These are phyloP conservation scores for Noctua janthe DNA, from an alignment of 2,888 invertebrate genomes.

Conservation along the genomic window DNA sequence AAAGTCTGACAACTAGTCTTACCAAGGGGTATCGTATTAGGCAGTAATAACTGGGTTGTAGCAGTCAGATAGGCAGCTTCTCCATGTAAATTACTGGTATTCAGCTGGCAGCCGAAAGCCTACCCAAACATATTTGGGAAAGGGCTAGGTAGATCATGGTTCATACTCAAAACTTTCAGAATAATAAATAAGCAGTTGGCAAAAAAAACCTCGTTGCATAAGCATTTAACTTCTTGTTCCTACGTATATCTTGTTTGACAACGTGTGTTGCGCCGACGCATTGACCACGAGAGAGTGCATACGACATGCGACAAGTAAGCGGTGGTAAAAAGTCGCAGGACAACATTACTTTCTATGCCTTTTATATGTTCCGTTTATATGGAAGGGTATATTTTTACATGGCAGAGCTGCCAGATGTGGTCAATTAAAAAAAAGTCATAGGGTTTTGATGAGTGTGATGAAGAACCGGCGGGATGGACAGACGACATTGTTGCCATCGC, in stretches of 20 bases:
- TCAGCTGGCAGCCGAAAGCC: not conserved
- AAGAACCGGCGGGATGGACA: too few relatives aligned
- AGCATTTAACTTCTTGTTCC: not conserved
- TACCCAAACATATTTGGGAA: not conserved
- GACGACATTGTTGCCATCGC: too few relatives aligned
- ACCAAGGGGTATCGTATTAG: not conserved
- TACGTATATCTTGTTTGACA: constrained; percentile 6
- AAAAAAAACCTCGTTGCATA: not conserved
- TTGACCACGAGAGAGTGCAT: constrained; percentile 25
- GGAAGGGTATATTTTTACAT: constrained; percentile 6
- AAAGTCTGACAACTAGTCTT: not conserved
- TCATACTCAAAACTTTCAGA: not conserved
- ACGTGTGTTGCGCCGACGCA: constrained; percentile 12
- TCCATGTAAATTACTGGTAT: not conserved
- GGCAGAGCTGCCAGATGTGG: not conserved
- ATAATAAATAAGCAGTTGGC: not conserved
- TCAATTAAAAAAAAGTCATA: not conserved
- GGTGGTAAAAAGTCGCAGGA: constrained; percentile 21
- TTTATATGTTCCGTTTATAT: constrained; percentile 27
- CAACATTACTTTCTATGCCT: constrained; percentile 43
- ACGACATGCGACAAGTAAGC: not conserved
- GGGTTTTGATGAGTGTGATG: too few relatives aligned
- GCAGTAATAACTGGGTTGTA: not conserved
- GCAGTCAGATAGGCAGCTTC: not conserved
- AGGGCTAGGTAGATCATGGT: not conserved